Conservation (phyloP, 2,113 vertebrate species). For the Sarotherodon lohbergeri region DNA sequence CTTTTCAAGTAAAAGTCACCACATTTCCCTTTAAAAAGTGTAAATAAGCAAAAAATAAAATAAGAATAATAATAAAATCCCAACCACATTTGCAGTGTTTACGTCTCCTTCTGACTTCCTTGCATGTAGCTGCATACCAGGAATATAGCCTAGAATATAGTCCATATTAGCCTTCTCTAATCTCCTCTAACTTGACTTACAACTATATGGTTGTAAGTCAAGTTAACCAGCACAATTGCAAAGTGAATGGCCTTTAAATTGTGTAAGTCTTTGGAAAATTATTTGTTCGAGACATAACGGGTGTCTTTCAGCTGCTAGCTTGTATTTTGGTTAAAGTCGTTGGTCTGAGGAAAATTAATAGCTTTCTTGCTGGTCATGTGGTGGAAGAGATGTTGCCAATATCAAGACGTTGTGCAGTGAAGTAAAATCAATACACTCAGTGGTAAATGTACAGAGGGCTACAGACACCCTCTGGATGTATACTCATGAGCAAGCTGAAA, state of each 20-base stretch:
- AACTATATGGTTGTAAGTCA: not conserved
- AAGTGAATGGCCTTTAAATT: not conserved
- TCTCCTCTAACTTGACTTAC: not conserved
- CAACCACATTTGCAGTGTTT: not conserved
- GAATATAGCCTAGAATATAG: not conserved
- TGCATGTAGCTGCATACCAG: not conserved
- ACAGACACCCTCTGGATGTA: not conserved
- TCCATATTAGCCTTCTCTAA: not conserved
- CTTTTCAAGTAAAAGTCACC: not conserved
- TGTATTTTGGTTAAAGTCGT: not conserved
- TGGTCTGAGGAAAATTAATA: not conserved
- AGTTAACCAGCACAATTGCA: not conserved
- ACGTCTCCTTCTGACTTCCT: not conserved
- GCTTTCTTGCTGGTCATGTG: not conserved
- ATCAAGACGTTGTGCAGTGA: not conserved
- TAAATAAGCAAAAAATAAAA: not conserved
- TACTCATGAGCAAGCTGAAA: not conserved
- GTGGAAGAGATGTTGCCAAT: not conserved
- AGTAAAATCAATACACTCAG: not conserved
- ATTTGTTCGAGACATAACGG: not conserved
- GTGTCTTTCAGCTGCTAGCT: not conserved
- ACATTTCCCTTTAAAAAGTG: not conserved
- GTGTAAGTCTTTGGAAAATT: not conserved
- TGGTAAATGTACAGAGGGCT: not conserved
- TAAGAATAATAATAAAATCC: not conserved